Base-by-base conservation (phyloP, 2,113 vertebrate species). In the Falco punctatus region DNA sequence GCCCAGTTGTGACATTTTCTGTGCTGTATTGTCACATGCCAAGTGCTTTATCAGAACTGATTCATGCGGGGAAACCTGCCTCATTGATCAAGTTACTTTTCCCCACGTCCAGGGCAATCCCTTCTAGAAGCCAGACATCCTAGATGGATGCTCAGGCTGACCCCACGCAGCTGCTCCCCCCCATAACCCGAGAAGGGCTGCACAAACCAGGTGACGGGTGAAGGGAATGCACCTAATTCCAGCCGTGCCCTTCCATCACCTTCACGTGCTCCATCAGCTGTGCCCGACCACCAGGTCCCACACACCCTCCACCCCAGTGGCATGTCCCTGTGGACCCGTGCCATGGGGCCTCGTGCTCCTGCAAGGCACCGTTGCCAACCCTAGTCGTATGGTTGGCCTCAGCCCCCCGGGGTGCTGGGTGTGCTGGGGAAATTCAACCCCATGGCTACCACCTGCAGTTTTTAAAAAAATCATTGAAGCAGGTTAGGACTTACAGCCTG, bases 181-280 rank as follows among this genome's bases (percentile, higher is more conserved):
- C 8, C 1, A 75, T 89, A 95, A 95, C 78, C 59, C 2, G 81
- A 97, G 91, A 71, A 97, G 92, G 35, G 84, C 73, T 69, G 81
- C 57, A 27, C 2, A 69, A 84, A 83, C 1, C 1, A 75, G 40
- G 21, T 9, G 24, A 69, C 35, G 28, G 61, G 48, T 6, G 58
- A 58, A 89, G 74, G 67, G 86, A 91, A 89, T 75, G 92, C 1
- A 35, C 88, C 72, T 94, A 96, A 96, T 93, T 72, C 92, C 57
- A 91, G 65, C 33, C 30, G 2, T 95, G 91, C 91, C 96, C 91
- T 94, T 91, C 94, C 92, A 89, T 66, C 91, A 75, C 89, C 92
- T 95, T 70, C 96, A 91, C 17, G 48, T 82, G 91, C 84, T 93
- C 93, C 1, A 46, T 89, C 91, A 95, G 93, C 96, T 94, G 81